Base-by-base conservation (phyloP, 2,113 vertebrate genomes). In the Pardalotus punctatus region DNA sequence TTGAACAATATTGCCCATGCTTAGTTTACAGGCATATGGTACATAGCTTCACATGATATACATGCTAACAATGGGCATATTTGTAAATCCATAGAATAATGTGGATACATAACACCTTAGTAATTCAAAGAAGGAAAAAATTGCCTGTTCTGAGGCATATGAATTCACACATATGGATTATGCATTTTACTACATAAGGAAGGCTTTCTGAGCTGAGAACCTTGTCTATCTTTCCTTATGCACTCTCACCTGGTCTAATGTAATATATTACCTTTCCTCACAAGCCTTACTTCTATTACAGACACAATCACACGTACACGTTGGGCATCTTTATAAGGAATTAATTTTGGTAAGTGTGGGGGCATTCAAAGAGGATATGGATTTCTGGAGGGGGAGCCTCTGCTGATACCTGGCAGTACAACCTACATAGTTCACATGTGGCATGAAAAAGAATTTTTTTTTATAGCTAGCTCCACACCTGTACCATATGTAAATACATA, bases 1-100 rank as follows among this genome's bases (percentile, higher is more conserved):
- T 97, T 95, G 95, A 92, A 95, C 96, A 95, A 91, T 97, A 97
- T 96, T 96, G 94, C 94, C 57, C 65, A 18, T 93, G 80, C 96
- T 91, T 77, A 86, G 74, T 91, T 96, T 96, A 95, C 53, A 56
- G 83, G 53, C 72, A 79, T 88, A 95, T n/a, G 66, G 81, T 81
- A 81, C 6, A 8, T 66, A 80, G 61, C 42, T 86, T 74, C 74
- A 56, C 36, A 70, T 86, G 76, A 90, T 80, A 47, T n/a, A 81
- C 67, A 35, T 54, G 27, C 12, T 83, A 95, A 88, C 25, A 86
- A 40, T 0, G 1, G 56, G 38, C 35, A 23, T 88, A 78, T 70
- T 35, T 81, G 53, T 77, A 64, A 80, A 78, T 24, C 8, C 10
- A 6, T 72, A 8, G 48, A 81, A 82, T 62, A 88, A 76, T 16